Conservation (phyloP, 2,888 invertebrate species). For the Agrochola circellaris region DNA sequence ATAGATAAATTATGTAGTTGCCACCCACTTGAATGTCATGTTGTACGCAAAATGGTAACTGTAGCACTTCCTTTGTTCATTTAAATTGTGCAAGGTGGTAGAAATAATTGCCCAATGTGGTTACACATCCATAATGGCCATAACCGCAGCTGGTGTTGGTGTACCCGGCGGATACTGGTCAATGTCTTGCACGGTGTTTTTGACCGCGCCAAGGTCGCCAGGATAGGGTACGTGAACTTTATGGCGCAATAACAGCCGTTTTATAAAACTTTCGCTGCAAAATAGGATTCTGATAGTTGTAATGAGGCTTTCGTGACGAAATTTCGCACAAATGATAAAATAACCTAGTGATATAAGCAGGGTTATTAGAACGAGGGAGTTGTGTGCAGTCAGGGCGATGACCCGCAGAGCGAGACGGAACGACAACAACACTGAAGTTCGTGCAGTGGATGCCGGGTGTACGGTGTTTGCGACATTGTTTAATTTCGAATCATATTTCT, state of each 20-base stretch:
- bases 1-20: slow-evolving; percentile 68
- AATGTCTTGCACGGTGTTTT: slow-evolving; percentile 84
- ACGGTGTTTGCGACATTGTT: slow-evolving; percentile 64
- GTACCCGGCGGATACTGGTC: slow-evolving; percentile 78
- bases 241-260: slow-evolving; percentile 70
- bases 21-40: slow-evolving; percentile 82
- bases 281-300: slow-evolving; percentile 20
- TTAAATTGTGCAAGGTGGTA: slow-evolving; percentile 84
- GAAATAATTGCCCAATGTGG: slow-evolving; percentile 85
- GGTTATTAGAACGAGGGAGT: slow-evolving; percentile 88
- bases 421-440: slow-evolving; percentile 90
- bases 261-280: slow-evolving; percentile 45
- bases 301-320: slow-evolving; percentile 49
- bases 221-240: slow-evolving; percentile 84
- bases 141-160: slow-evolving; percentile 79
- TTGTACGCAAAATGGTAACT: slow-evolving; percentile 83
- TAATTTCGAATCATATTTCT: slow-evolving; percentile 57
- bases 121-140: slow-evolving; percentile 79
- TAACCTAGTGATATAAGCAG: slow-evolving; percentile 80
- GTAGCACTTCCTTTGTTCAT: slow-evolving; percentile 84
- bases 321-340: slow-evolving; percentile 75
- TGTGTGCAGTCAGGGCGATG: slow-evolving; percentile 85
- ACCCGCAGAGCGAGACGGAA: slow-evolving; percentile 88
- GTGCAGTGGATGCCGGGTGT: slow-evolving; percentile 73
- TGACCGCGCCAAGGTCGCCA: slow-evolving; percentile 88